Evolutionary conservation across 2,888 invertebrate genomes (phyloP), one percentile per base, ranked within the genome.

Genomic region (Galeruca laticollis): DNA sequence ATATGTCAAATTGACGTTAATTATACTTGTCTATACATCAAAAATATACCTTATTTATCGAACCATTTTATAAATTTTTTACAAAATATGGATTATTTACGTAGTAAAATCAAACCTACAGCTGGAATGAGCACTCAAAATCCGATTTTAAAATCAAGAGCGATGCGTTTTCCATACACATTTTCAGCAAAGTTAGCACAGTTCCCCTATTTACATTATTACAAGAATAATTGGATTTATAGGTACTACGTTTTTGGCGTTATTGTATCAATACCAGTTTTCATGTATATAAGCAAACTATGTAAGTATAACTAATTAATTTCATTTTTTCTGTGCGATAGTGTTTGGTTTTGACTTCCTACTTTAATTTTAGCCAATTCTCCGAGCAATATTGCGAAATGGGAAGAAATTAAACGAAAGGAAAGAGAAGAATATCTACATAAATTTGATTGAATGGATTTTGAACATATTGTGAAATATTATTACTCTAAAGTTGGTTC

Each of bases 81-180:
- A 9, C 9, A 49, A 8, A 67, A 60, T 9, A 26, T 60, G 52
- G 52, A 43, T 31, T 51, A 26, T 21, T 60, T 37, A 9, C 4
- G n/a, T 35, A 66, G 20, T 15, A 52, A 35, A 31, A n/a, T 11
- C 18, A 60, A 67, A 37, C 40, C 51, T n/a, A 10, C 47, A 5
- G 21, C 52, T 3, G 26, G 52, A 26, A 26, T 52, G 21, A 13
- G 26, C 26, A 52, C 52, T n/a, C 21, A 52, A 52, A 52, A 52
- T 21, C 52, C 43, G 1, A 2, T 35, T 10, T 15, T 37, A 0
- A n/a, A 40, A 11, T 60, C 72, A 2, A 72, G 87, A 69, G 85
- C 85, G 31, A 89, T 90, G 90, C 89, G 87, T 79, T 91, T 82
- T 79, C 90, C 91, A 0, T 90, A 90, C 78, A 90, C 90, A 0